Base-by-base conservation (phyloP, 2,888 invertebrate genomes). In the Lasioglossum figueresi region DNA sequence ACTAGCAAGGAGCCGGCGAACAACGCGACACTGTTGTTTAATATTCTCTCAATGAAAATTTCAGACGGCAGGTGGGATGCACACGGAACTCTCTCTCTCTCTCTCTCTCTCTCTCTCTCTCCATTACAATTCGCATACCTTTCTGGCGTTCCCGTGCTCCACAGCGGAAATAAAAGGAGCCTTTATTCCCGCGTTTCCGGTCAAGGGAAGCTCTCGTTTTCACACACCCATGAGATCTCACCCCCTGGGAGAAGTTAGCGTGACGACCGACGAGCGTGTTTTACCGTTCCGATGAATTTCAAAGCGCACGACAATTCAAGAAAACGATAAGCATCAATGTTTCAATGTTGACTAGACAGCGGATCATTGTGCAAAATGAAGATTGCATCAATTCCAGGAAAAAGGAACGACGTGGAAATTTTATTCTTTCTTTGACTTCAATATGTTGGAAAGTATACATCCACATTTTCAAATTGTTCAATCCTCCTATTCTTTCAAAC, bases 141-240 rank as follows among this genome's bases (percentile, higher is more conserved):
- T 52, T 52, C n/a, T 52, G n/a, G 23, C 10, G 23, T n/a, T 52
- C 8, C 23, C 23, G 52, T 52, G 52, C 52, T 52, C 23, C 52
- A 8, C 23, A 10, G 52, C 52, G 52, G 40, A 80, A 88, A 83
- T 76, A 80, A 80, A 80, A 16, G 31, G 43, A 31, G 59, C 59
- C 40, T 75, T 75, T 63, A 75, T 75, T 75, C 43, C 27, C 75
- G 19, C 75, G 59, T 75, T 63, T 63, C 43, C 59, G 12, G 75
- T 37, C 27, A 31, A 23, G 14, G 59, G 59, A 27, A 59, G 27
- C 59, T 14, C 59, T 14, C 59, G 59, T 27, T 59, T 59, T 59
- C 59, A 59, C 27, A 52, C 27, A 27, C 59, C 59, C 59, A 59
- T 59, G 59, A 59, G 59, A 59, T 59, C 52, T 52, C 52, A 10